Conservation (phyloP, 2,888 invertebrate genomes). For the Torymus auratus region DNA sequence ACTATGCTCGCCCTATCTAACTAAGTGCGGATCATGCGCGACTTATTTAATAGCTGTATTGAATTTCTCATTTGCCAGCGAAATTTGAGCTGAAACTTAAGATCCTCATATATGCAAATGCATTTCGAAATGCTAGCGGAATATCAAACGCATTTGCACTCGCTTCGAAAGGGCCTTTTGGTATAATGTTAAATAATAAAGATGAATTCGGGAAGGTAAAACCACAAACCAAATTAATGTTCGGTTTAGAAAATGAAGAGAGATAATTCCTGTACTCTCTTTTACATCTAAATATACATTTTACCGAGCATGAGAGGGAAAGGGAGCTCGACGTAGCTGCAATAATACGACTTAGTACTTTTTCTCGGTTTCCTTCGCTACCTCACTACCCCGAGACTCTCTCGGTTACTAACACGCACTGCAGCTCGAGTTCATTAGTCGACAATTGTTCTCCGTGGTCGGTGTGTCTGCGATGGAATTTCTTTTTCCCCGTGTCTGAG, state of each 20-base stretch:
- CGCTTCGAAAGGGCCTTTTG: too few relatives aligned
- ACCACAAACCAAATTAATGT: neutral
- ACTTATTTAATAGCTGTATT: conserved; percentile 3
- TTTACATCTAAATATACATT: conserved; percentile 4
- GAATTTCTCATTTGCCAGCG: neutral
- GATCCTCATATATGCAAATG: too few relatives aligned
- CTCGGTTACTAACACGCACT: conserved; percentile 42
- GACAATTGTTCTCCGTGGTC: conserved; percentile 68
- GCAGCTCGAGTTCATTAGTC: conserved; percentile 68
- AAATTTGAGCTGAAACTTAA: too few relatives aligned
- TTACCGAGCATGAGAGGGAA: conserved; percentile 21
- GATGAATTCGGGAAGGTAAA: too few relatives aligned
- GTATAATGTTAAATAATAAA: too few relatives aligned
- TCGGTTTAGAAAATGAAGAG: conserved; percentile 15
- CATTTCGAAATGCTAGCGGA: too few relatives aligned
- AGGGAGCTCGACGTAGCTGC: neutral
- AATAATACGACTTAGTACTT: conserved; percentile 31
- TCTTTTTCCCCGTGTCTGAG: conserved; percentile 16
- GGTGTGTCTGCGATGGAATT: conserved; percentile 60
- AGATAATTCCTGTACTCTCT: conserved; percentile 13
- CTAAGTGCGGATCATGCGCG: neutral
- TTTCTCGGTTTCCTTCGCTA: conserved; percentile 9
- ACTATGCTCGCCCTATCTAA: too few relatives aligned
- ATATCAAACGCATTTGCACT: too few relatives aligned
- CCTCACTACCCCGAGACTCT: neutral